Base-by-base conservation (phyloP, 2,888 invertebrate genomes). In the Cataglyphis altisquamis region DNA sequence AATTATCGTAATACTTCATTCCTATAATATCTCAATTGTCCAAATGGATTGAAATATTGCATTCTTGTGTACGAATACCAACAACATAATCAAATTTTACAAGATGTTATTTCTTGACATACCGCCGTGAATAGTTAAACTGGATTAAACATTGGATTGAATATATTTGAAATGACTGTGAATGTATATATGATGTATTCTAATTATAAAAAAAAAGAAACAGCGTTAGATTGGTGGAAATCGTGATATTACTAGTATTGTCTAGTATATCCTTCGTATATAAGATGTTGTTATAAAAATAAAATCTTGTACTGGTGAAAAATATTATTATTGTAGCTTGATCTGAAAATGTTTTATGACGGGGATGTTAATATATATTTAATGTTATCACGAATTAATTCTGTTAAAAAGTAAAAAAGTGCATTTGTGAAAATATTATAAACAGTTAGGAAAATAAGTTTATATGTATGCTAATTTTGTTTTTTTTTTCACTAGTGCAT, bases 1-100 rank as follows among this genome's bases (percentile, higher is more conserved):
- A 96, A 95, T 95, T 95, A 90, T 96, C 96, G 96, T 97, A 96
- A 97, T 95, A 89, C n/a, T 90, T 91, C 87, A 89, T 90, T 92
- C 88, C 90, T 86, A 86, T 66, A 82, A 68, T 87, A 68, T 75
- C 60, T 63, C 29, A 62, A 86, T 87, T 73, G 75, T 78, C 86
- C 32, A 57, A 86, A 84, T 70, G 74, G 80, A 81, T 87, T 80
- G 78, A 86, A 90, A 64, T 83, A 85, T 87, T 48, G 75, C 63
- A 78, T 87, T 83, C 83, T 72, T 84, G 78, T 83, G 72, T 87
- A 87, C 88, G 82, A 89, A 87, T 84, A 85, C 72, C 77, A 86
- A 86, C 88, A 89, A 90, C 89, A 90, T 90, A 87, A 89, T 82
- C 77, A 91, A 89, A 86, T 86, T 88, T 90, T 84, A 70, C 81